A percentile compares a stretch with the other conserved stretches of the same genome.
These are phyloP conservation scores for Agapornis canus DNA, from an alignment of 2,797 vertebrate species.

Conservation along the genomic window DNA sequence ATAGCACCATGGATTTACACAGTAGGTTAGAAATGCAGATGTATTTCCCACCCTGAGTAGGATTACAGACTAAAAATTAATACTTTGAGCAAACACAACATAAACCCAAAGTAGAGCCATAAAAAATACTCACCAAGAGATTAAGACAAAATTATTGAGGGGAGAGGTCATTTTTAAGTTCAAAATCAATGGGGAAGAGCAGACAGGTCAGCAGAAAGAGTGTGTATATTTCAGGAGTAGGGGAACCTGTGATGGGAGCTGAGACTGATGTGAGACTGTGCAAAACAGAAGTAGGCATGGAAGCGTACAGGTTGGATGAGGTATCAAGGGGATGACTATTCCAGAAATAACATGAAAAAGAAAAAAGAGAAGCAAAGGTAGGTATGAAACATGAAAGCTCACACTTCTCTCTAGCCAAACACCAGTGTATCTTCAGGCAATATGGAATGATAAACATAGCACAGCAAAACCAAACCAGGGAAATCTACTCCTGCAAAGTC, in stretches of 20 bases:
- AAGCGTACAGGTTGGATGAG: neutral
- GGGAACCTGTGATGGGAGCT: neutral
- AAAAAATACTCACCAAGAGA: neutral
- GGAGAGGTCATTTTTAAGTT: neutral
- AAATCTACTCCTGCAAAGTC: neutral
- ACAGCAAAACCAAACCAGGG: neutral
- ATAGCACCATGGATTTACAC: neutral
- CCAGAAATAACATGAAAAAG: neutral
- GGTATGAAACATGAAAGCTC: neutral
- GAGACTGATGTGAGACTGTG: neutral
- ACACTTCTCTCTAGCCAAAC: neutral
- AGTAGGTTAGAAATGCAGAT: neutral
- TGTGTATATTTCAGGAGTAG: neutral
- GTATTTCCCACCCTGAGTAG: neutral
- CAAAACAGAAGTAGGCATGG: neutral
- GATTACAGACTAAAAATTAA: slow-evolving; percentile 11
- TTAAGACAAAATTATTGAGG: neutral
- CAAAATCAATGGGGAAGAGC: neutral
- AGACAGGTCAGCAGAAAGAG: neutral
- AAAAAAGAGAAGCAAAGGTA: neutral
- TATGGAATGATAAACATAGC: accelerated
- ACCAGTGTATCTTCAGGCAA: neutral
- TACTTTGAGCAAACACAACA: neutral
- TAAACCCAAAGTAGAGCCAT: neutral
- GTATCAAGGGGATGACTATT: neutral